Conservation (phyloP, 2,113 vertebrate genomes). For the Zapus hudsonius region DNA sequence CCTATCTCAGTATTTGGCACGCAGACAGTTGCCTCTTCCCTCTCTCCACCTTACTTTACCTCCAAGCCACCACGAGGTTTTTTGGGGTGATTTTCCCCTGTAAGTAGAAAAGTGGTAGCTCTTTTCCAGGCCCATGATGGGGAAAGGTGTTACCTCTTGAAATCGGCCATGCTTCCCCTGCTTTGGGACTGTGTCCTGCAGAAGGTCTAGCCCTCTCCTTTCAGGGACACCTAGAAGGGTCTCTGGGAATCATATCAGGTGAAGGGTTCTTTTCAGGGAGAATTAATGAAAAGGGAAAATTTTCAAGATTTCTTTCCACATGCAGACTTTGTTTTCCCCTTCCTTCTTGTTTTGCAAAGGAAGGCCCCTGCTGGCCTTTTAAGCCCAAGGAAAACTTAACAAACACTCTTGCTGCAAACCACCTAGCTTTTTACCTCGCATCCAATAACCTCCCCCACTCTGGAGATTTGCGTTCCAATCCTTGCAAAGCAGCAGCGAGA, state of each 20-base stretch:
- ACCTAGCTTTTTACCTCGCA: slow-evolving; percentile 53
- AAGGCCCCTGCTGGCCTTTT: slow-evolving; percentile 65
- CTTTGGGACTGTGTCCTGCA: not conserved
- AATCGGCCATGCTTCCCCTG: not conserved
- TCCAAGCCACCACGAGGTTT: not conserved
- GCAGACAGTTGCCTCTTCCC: not conserved
- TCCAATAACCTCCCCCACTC: slow-evolving; percentile 52
- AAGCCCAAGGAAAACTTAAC: slow-evolving; percentile 72
- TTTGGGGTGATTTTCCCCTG: not conserved
- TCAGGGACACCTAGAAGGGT: not conserved
- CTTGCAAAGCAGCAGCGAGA: slow-evolving; percentile 44
- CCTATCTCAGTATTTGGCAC: not conserved
- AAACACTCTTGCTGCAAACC: slow-evolving; percentile 68
- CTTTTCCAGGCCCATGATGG: not conserved
- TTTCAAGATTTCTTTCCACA: slow-evolving; percentile 24
- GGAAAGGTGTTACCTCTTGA: not conserved
- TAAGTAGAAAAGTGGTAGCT: not conserved
- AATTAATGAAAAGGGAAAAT: slow-evolving; percentile 48
- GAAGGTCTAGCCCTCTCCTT: not conserved
- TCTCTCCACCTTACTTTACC: not conserved
- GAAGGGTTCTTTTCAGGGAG: not conserved
- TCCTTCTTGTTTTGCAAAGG: slow-evolving; percentile 69
- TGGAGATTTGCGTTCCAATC: slow-evolving; percentile 51
- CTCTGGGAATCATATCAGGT: not conserved
- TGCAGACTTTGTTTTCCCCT: slow-evolving; percentile 41